Base-by-base conservation (phyloP, 2,888 invertebrate genomes). In the Odontocolon sp. region DNA sequence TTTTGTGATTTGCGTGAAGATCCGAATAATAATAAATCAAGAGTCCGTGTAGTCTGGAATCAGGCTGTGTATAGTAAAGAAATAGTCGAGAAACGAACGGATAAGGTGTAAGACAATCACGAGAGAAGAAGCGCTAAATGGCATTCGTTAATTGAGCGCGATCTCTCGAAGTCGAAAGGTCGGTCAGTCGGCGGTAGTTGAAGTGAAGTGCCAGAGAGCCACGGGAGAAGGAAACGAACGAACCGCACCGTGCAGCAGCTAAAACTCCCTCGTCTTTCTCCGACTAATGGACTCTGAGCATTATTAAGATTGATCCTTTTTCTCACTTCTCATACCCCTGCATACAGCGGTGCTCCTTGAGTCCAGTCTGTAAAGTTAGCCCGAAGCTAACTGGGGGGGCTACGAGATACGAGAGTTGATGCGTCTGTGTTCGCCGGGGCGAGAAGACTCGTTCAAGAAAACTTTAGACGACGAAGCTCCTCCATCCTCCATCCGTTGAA, bases 251-350 rank as follows among this genome's bases (percentile, higher is more conserved):
- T 16, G 31, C 36, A 42, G 38, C 40, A 16, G 40, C 61, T 54
- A 11, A n/a, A n/a, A 38, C 40, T 21, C 40, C 23, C 18, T 61
- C 67, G 52, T 68, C 47, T 61, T 38, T 61, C 38, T 31, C 26
- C 42, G 57, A 31, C 59, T 66, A 70, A 75, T 75, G 57, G 69
- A 64, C 42, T 68, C 28, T 2, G 57, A 42, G 40, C 31, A 33
- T 59, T 66, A 75, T 70, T 64, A 70, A 70, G 64, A 66, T 70
- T 59, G 57, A 75, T 64, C 56, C 28, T 42, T 69, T 59, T 56
- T 59, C 57, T 64, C 64, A 42, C 63, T 36, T 45, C 28, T 57
- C 36, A 26, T 42, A 31, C 31, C 11, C 23, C 61, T 38, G 21
- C 33, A 52, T 16, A 28, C 11, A 2, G n/a, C n/a, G n/a, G n/a